Conservation (phyloP, 2,797 vertebrate genomes). For the Cichlasoma orientale region DNA sequence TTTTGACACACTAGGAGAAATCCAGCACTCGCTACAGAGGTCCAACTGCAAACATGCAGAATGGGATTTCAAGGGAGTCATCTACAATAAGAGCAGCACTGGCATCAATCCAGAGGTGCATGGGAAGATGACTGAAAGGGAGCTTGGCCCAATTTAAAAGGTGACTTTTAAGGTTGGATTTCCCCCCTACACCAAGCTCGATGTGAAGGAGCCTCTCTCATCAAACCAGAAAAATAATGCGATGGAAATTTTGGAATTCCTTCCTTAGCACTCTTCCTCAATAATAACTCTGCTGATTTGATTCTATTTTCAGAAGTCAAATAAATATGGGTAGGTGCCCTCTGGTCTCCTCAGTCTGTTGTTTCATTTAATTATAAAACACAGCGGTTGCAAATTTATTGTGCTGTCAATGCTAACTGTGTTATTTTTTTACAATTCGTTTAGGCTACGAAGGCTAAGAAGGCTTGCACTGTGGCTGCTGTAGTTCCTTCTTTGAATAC, state of each 20-base stretch:
- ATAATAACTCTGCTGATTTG: too few species aligned
- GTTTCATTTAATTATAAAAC: background rate
- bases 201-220: background rate
- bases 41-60: background rate
- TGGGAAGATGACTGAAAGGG: background rate
- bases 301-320: too few species aligned
- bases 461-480: background rate
- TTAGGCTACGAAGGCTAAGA: background rate
- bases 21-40: background rate
- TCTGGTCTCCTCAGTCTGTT: background rate
- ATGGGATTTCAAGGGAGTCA: background rate
- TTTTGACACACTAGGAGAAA: background rate
- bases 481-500: background rate
- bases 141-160: background rate
- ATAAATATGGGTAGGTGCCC: background rate
- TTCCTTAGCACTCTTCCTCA: too few species aligned
- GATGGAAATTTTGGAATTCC: too few species aligned
- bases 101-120: background rate
- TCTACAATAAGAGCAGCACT: background rate
- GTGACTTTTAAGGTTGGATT: too few species aligned
- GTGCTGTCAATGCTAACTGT: too few species aligned
- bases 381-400: too few species aligned
- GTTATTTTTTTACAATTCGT: too few species aligned
- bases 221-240: too few species aligned
- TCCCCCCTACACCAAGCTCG: too few species aligned